phyloP scores from a whole-genome alignment of 2,113 vertebrate species.

The Podiceps cristatus region DNA sequence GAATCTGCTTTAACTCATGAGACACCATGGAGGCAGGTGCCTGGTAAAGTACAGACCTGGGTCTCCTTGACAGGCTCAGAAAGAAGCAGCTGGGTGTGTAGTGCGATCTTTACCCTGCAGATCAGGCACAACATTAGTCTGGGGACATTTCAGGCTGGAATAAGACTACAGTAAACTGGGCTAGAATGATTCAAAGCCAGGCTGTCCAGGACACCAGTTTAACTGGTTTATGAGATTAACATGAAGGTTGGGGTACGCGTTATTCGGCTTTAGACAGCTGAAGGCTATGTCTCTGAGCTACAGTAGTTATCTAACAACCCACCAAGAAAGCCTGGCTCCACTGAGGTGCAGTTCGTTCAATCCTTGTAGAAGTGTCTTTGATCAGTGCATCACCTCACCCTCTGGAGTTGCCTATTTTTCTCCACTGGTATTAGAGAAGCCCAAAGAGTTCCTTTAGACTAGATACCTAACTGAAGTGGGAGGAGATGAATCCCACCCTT shows the following conservation, averaged over 20 bases:
- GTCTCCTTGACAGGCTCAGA: not conserved
- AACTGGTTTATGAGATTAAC: not conserved
- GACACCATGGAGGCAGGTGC: not conserved
- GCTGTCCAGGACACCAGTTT: not conserved
- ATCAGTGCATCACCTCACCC: not conserved
- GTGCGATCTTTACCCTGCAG: not conserved
- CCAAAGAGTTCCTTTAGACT: not conserved
- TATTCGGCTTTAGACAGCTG: not conserved
- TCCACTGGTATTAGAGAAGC: not conserved
- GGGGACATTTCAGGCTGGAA: not conserved
- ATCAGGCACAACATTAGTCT: accelerated
- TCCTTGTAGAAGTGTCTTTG: accelerated
- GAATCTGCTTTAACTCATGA: constrained; percentile 35
- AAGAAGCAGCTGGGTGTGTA: not conserved
- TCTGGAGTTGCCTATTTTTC: not conserved
- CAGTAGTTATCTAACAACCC: not conserved
- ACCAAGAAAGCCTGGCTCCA: not conserved
- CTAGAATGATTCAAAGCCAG: not conserved
- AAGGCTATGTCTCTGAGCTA: not conserved
- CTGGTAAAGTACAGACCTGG: not conserved
- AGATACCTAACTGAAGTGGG: not conserved
- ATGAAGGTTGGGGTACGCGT: not conserved
- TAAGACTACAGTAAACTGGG: not conserved
- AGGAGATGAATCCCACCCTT: not conserved
- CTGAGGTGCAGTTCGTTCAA: not conserved